Base-by-base conservation (phyloP, 92 coral and sea anemone genomes). In the Virgularia gustaviana region DNA sequence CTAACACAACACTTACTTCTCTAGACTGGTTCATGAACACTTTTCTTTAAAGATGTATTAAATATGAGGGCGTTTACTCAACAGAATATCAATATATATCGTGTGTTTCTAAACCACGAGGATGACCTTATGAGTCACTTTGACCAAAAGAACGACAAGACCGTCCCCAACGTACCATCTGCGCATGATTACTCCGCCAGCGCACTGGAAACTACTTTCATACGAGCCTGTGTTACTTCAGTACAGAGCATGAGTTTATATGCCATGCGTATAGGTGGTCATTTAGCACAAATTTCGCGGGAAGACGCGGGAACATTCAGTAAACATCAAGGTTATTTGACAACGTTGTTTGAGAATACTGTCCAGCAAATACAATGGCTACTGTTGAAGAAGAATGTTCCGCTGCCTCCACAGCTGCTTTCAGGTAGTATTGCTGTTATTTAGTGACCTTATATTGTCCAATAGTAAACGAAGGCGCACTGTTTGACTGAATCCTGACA, bases 41-140 rank as follows among this genome's bases (percentile, higher is more conserved):
- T 10, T 8, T n/a, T 9, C 6, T n/a, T 39, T 16, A 37, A 44
- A 41, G 10, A 24, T 25, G 72, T 22, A n/a, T 32, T 23, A 42
- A 65, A 23, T 23, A 65, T 9, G 35, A 9, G 72, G 72, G 56
- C 72, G 56, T 65, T 65, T 11, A n/a, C 19, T 65, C 10, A 49
- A 33, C 55, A 65, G 72, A 65, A 65, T 41, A 92, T 90, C 87
- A 81, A 91, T 52, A 67, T 73, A 62, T 60, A 22, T 74, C 58
- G 82, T 89, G 79, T 76, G 68, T 74, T 75, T 54, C 79, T 56
- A 41, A 79, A 88, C 56, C 96, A 92, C 96, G 97, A 92, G 96
- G 96, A 86, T 92, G 88, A 85, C 83, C 90, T 88, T 83, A 83
- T 83, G 70, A 57, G 78, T 79, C 65, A 71, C 81, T 83, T 86